Evolutionary conservation across 2,888 invertebrate genomes (phyloP), one percentile per base, ranked within the genome.

Genomic region (Pristionchus entomophagus): DNA sequence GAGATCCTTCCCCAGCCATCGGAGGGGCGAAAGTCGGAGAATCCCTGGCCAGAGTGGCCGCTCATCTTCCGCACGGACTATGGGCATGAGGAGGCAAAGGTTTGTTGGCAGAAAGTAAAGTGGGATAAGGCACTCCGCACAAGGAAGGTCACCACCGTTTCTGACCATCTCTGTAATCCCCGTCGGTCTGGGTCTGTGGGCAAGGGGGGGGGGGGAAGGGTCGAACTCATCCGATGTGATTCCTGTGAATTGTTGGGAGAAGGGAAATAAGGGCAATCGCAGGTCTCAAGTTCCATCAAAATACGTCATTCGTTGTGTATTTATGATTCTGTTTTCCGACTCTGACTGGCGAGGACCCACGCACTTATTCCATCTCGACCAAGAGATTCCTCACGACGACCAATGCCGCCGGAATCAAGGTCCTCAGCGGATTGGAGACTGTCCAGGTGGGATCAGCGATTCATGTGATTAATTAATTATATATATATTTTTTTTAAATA

Each of bases 1-100:
- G 99, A 99, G 95, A 99, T 99, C 93, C 95, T 99, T 83, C 98
- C 99, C 0, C 96, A 97, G 92, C 99, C 99, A 26, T 96, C 97
- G 85, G 95, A 95, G 3, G 95, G 95, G 41, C 95, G 99, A 53
- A 96, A 96, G 22, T 95, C 95, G 26, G 97, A 97, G 94, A 99
- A 99, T 94, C 99, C 99, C 0, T 99, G 99, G 99, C 99, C 99
- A 3, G 97, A 98, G 93, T 99, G 97, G 96, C 99, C 99, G 0
- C 95, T 97, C 93, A 96, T 98, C 38, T 98, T 99, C 95, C 96
- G 96, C 91, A 96, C 98, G 38, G 99, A 99, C 94, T 99, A 99
- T 93, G 99, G 99, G 0, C 99, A 99, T 93, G 98, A 99, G 92
- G 99, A 99, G 94, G 95, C 97, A n/a, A 96, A 96, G 93, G 86